Evolutionary conservation across 2,797 vertebrate genomes (phyloP), one percentile per base, ranked within the genome.

Genomic region (Epinephelus coioides): DNA sequence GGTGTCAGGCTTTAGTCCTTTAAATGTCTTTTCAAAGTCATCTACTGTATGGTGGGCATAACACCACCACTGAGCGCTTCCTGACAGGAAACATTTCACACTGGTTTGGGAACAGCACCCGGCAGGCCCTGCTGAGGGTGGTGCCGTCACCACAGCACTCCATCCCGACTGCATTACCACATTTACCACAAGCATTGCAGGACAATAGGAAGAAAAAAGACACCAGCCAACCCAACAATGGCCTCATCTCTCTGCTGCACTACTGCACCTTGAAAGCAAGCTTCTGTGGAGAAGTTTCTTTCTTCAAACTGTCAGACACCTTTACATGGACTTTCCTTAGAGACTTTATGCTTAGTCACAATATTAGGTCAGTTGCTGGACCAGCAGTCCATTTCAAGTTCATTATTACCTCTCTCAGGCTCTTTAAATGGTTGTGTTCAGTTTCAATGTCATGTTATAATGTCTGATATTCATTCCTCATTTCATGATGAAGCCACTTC

Each of bases 261-360:
- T n/a, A 2, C 34, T 74, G 61, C 66, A 71, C 47, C 21, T 65
- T 53, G 34, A 56, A 60, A 65, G 23, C 56, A 49, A 34, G 34
- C 8, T 34, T 34, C 34, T 34, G 34, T 7, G 34, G 34, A 34
- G 34, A 34, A 73, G n/a, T 57, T 78, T 64, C 23, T 71, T 27
- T 64, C 72, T 5, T 67, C 11, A 25, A 55, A 46, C 40, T 61
- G 44, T 64, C 54, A 38, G 53, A 43, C 23, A 55, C 51, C 27
- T 73, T 65, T 40, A 34, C 54, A 62, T 46, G 44, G 51, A 60
- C 54, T 15, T 53, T 68, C 59, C 63, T 49, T 44, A 4, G 27
- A 30, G 27, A 5, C 27, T 30, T 30, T 30, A 8, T 12, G 34
- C 7, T 7, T 34, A 8, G 7, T 34, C 34, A 53, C 64, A 69